Conservation (phyloP, 2,113 vertebrate species). For the Seriola quinqueradiata region DNA sequence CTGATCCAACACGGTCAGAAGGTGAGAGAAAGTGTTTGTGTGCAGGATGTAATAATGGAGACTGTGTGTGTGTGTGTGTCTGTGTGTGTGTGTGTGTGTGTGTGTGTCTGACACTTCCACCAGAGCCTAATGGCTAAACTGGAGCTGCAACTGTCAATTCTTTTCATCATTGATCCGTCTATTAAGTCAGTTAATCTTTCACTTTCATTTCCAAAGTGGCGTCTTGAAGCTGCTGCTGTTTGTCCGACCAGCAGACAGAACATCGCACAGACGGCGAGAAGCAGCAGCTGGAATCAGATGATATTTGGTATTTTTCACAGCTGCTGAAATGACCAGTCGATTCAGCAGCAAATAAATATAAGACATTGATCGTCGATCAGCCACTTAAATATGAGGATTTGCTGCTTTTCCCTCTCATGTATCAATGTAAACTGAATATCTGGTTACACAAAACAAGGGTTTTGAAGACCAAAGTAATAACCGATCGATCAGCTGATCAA, state of each 20-base stretch:
- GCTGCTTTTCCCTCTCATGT: background rate
- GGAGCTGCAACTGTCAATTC: constrained; percentile 23
- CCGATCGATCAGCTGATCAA: background rate
- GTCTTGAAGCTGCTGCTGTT: too few species aligned
- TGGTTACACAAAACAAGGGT: background rate
- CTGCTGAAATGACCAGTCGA: background rate
- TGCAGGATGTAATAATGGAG: background rate
- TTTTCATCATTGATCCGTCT: background rate
- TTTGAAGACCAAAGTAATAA: background rate
- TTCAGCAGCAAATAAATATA: too few species aligned
- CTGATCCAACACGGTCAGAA: constrained; percentile 9
- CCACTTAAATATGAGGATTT: background rate
- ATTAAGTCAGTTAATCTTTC: background rate
- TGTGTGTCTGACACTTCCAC: constrained; percentile 7
- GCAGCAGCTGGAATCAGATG: background rate
- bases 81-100: constrained; percentile 3
- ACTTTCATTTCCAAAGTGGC: background rate
- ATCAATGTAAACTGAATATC: background rate
- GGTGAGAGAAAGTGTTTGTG: constrained; percentile 9
- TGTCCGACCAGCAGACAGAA: background rate
- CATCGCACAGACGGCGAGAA: too few species aligned
- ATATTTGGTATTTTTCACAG: background rate
- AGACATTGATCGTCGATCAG: background rate
- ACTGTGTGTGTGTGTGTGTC: constrained; percentile 7
- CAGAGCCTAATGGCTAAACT: background rate